Base-by-base conservation (phyloP, 1,140 invertebrate species). In the Zaprionus tsacasi region DNA sequence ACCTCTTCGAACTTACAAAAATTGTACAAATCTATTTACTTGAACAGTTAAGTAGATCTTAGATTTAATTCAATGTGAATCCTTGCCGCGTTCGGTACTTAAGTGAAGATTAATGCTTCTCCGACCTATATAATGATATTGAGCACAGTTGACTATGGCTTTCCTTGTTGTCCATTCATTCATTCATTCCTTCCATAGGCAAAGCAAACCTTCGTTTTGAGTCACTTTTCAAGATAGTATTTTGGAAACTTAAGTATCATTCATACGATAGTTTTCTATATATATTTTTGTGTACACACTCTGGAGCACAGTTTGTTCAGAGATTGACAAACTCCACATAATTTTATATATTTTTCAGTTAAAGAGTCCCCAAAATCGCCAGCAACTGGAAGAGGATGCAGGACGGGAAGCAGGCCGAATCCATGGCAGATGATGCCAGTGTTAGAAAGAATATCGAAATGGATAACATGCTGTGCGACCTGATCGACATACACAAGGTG, bases 401-500 rank as follows among this genome's bases (percentile, higher is more conserved):
- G 25, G 40, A 45, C 40, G 36, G 33, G 8, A 33, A 33, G 13
- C 35, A 6, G 11, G 25, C 6, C 1, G 56, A 59, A 3, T 11
- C 21, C 57, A 8, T 8, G 25, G 55, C 3, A 2, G 55, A 72
- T 17, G 40, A 43, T 59, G 52, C 52, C 12, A 7, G 40, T 45
- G 6, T 15, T 59, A 67, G 72, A 6, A 55, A 75, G 13, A 69
- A 63, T 40, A 13, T 45, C 1, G 66, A 70, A 25, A 63, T 75
- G 72, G 67, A 70, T n/a, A 69, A 75, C 11, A 63, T 75, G 66
- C 67, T 75, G 5, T 75, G 72, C 36, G 65, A 73, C 5, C 50
- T 73, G 10, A 69, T 73, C 11, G 70, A 73, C 10, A 69, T 68
- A 27, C 70, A 73, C 8, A 61, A 55, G 70, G 63, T 54, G 43